Base-by-base conservation (phyloP, 1,140 invertebrate species). In the Dinoponera quadriceps region DNA sequence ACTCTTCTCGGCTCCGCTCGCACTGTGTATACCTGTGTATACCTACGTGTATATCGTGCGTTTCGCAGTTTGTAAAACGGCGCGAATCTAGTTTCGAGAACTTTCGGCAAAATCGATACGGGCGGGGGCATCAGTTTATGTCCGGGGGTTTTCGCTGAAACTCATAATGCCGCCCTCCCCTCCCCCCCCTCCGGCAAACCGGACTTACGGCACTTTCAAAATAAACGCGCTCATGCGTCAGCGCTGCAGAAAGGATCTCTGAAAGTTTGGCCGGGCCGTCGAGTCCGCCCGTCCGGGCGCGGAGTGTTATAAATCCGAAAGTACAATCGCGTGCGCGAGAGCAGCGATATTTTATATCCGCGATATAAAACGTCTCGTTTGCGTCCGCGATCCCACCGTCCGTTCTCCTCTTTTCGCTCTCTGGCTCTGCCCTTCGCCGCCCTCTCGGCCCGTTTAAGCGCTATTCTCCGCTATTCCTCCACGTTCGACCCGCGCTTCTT, bases 121-220 rank as follows among this genome's bases (percentile, higher is more conserved):
- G 75, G 29, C 20, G 69, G 49, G 29, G 51, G 29, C 59, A 80
- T 71, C 75, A 69, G 65, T 71, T 80, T 80, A 71, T 80, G 51
- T 71, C 65, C 25, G 65, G 44, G 44, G 38, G 38, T 44, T 49
- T 71, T 29, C 22, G 51, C 7, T 71, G 65, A 80, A 69, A 71
- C 75, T 71, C 75, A 80, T 80, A 71, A 80, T 71, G 75, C 69
- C 69, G 3, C 69, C 33, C n/a, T n/a, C n/a, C n/a, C n/a, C n/a
- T n/a, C n/a, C n/a, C n/a, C n/a, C n/a, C n/a, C n/a, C n/a, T n/a
- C n/a, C n/a, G n/a, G n/a, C 69, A 29, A 69, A 51, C 75, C 57
- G 14, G 51, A 71, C 75, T 71, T 69, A 80, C 51, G 57, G 18
- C 51, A 71, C 75, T 80, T 27, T 14, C 65, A 80, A 80, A 80